Evolutionary conservation across 2,113 vertebrate genomes (phyloP), one percentile per base, ranked within the genome.

Genomic region (Aphelocoma coerulescens): DNA sequence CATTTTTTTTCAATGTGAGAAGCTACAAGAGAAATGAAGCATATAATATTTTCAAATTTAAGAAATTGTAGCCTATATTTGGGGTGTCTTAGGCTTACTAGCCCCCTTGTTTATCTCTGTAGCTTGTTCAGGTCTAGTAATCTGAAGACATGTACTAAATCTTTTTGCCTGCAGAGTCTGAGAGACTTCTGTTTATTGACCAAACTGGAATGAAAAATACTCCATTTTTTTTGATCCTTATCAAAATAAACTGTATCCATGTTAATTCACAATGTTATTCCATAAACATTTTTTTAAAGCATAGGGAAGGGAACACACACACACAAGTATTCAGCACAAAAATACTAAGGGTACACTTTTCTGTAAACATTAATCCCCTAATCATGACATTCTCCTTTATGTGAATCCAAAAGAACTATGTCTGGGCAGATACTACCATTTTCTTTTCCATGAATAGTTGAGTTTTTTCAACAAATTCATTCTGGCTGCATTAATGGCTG

Each of bases 351-450:
- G 37, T 80, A 54, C 37, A 43, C n/a, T 88, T 91, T 87, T 91
- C 41, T 85, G 55, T 83, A 85, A 93, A 82, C 18, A 54, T 62
- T 82, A 90, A 93, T 94, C 55, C 46, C 28, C 85, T 82, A 85
- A 89, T 82, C 71, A 76, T 33, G 52, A 89, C 89, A 81, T 76
- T 87, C 61, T 89, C 81, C 68, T 93, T 86, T 51, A 94, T 65
- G 66, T 75, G 61, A 89, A 78, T 93, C 62, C 74, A 93, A 73
- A 94, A 89, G 35, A 85, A 48, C 68, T 82, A 68, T 82, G 55
- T 81, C 66, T 93, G 87, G 77, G 66, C 74, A 91, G 71, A 95
- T 93, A 94, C 33, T 82, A 54, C 71, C 58, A 89, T 94, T 93
- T 94, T 91, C 48, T 91, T 88, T 92, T 88, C 74, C 68, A 61